A percentile compares a stretch with the other conserved stretches of the same genome.
Evolutionary conservation across 2,113 vertebrate genomes (phyloP).

Genomic region (Tiliqua scincoides): DNA sequence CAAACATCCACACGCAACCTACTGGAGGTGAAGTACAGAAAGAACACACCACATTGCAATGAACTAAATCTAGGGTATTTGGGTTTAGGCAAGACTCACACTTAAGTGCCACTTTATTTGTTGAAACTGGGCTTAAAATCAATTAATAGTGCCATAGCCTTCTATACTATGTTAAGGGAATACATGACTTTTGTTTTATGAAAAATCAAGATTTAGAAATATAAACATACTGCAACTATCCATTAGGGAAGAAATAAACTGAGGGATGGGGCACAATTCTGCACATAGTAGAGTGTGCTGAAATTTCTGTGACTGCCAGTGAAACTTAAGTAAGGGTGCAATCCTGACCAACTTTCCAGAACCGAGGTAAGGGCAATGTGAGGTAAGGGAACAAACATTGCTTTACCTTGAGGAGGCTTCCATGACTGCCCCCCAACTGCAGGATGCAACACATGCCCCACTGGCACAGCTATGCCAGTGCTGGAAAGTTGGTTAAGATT

Average conservation of each 20-base stretch:
- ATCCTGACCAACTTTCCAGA: not conserved
- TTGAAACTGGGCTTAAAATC: not conserved
- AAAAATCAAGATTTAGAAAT: not conserved
- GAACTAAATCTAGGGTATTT: constrained; percentile 30
- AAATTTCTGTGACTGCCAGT: not conserved
- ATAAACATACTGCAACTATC: not conserved
- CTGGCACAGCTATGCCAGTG: too few relatives aligned
- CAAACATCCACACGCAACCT: not conserved
- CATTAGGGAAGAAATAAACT: not conserved
- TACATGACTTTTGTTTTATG: not conserved
- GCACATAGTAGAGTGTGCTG: not conserved
- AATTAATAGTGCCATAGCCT: not conserved
- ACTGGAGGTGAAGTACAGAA: not conserved
- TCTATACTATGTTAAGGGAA: not conserved
- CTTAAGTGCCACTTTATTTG: constrained; percentile 59
- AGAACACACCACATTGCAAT: constrained; percentile 21
- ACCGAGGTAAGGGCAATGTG: too few relatives aligned
- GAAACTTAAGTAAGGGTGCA: not conserved
- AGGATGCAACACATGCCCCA: too few relatives aligned
- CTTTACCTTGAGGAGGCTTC: too few relatives aligned
- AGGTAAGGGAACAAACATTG: too few relatives aligned
- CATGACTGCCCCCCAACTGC: too few relatives aligned
- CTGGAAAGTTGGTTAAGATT: too few relatives aligned
- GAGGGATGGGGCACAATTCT: not conserved
- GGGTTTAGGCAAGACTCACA: constrained; percentile 31